A percentile compares a stretch with the other conserved stretches of the same genome.
Conservation (phyloP, 2,888 invertebrate genomes). For the Mesorhabditis spiculigera region DNA sequence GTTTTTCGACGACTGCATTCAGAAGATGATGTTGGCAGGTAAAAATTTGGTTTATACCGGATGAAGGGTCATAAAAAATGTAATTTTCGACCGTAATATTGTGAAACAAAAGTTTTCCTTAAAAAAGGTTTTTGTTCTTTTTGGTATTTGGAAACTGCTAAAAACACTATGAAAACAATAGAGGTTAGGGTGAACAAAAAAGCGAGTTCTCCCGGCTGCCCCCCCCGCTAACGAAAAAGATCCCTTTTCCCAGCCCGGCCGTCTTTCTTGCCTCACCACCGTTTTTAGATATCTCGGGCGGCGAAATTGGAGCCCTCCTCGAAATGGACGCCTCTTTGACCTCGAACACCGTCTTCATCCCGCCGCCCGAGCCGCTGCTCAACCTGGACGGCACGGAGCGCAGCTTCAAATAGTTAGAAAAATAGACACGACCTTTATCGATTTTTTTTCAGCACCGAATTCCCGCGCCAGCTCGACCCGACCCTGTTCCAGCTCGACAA, state of each 20-base stretch:
- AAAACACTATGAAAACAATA: no score
- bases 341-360: constrained; percentile 73
- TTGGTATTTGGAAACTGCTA: no score
- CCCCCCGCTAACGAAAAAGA: no score
- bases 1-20: constrained; percentile 94
- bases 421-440: background rate
- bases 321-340: constrained; percentile 30
- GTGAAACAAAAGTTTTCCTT: no score
- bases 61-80: background rate
- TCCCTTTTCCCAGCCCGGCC: no score
- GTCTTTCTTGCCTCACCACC: no score
- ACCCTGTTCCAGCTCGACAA: constrained; percentile 49
- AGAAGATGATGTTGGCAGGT: constrained; percentile 65
- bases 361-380: constrained; percentile 77
- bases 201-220: no score
- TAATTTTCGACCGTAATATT: no score
- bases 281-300: background rate
- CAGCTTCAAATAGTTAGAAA: constrained; percentile 30
- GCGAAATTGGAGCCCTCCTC: constrained; percentile 19
- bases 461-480: constrained; percentile 42
- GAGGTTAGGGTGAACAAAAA: no score
- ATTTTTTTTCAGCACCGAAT: constrained; percentile 21
- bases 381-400: constrained; percentile 29
- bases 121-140: no score
- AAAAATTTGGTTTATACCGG: background rate